Base-by-base conservation (phyloP, 2,888 invertebrate genomes). In the Calameuta pallipes region DNA sequence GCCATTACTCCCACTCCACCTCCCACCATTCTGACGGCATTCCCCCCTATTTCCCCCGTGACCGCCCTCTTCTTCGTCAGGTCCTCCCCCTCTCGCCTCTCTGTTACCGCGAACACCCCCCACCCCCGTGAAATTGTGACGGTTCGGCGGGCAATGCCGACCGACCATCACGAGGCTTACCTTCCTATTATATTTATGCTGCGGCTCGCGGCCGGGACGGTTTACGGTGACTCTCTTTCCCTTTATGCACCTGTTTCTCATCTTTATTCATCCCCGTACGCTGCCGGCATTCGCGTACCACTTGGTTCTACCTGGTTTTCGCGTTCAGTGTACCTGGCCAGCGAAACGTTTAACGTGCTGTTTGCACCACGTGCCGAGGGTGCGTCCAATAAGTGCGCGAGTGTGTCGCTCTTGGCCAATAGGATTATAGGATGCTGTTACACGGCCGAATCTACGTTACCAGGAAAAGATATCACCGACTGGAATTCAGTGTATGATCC, bases 111-210 rank as follows among this genome's bases (percentile, higher is more conserved):
- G 75, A 79, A 83, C 82, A 81, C 85, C 83, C 86, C 87, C 86
- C 82, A 85, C 86, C 85, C 82, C 81, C 82, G 82, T 69, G 84
- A 87, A 84, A 86, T 87, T 89, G 90, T 89, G 90, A 90, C 88
- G 89, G 89, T 86, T 88, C 88, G 89, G 87, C 88, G 88, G 87
- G 89, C 88, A 90, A 90, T 89, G 89, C 90, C 89, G 89, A 87
- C 87, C 88, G 89, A 90, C 89, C 90, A 90, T 91, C 91, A 90
- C 90, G 89, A 90, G 90, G 89, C 87, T 87, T 88, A 85, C 86
- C 83, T 90, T 88, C 86, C 90, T 90, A 89, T 91, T 90, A 91
- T 91, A 91, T 91, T 91, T 91, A 91, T 90, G 89, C 90, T 89
- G 88, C 87, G 89, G 88, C 90, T 89, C 90, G 89, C 90, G 89